phyloP scores from a whole-genome alignment of 1,140 invertebrate genomes.

The Drosophila azteca region DNA sequence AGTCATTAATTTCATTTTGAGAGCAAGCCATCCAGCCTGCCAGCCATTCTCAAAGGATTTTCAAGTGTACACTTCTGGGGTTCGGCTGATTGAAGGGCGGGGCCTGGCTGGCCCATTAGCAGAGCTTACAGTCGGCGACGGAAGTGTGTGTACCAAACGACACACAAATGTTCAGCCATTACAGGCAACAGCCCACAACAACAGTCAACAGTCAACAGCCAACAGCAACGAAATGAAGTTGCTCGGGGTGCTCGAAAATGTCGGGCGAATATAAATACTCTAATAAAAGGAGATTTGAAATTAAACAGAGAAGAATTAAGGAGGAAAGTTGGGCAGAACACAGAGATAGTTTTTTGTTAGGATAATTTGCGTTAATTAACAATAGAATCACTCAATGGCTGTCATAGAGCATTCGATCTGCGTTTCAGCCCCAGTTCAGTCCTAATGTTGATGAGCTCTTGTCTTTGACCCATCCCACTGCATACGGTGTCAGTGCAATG shows the following conservation, averaged over 20 bases:
- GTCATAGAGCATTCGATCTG: too few species aligned
- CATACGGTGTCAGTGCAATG: too few species aligned
- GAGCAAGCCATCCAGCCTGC: slow-evolving; percentile 48
- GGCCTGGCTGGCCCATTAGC: slow-evolving; percentile 9
- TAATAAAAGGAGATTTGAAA: slow-evolving; percentile 31
- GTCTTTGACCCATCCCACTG: too few species aligned
- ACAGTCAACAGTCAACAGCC: too few species aligned
- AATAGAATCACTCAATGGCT: too few species aligned
- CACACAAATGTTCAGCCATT: slow-evolving; percentile 30
- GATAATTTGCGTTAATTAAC: too few species aligned
- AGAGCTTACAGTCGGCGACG: neutral
- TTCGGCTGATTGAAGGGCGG: slow-evolving; percentile 12
- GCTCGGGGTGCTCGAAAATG: slow-evolving; percentile 55
- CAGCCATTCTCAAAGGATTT: slow-evolving; percentile 68
- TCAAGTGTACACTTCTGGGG: slow-evolving; percentile 67
- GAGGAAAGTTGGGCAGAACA: too few species aligned
- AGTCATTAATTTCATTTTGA: slow-evolving; percentile 79
- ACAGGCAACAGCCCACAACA: neutral
- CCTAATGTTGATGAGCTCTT: too few species aligned
- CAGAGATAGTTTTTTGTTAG: too few species aligned
- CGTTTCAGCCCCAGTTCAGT: too few species aligned
- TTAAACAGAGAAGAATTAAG: too few species aligned
- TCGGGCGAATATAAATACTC: slow-evolving; percentile 60
- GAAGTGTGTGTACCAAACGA: neutral
- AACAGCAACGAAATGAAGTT: slow-evolving; percentile 39